phyloP scores from a whole-genome alignment of 2,888 invertebrate species.

The Dryadula phaetusa region DNA sequence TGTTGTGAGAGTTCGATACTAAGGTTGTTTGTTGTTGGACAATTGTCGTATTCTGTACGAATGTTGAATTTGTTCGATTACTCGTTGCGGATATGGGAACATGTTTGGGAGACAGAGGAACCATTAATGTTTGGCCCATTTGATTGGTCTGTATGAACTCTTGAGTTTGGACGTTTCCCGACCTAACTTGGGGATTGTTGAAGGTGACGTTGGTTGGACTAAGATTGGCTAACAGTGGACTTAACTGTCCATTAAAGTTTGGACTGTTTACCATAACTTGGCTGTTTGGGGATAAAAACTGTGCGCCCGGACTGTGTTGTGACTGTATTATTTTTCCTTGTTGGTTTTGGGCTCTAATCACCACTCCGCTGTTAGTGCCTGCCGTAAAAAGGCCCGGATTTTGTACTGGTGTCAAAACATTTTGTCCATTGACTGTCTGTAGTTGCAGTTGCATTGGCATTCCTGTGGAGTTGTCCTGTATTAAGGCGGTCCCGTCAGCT shows the following conservation, averaged over 20 bases:
- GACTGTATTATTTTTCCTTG: slow-evolving; percentile 88
- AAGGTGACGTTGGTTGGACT: slow-evolving; percentile 88
- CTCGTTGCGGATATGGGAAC: slow-evolving; percentile 81
- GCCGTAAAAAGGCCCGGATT: slow-evolving; percentile 86
- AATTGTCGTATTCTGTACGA: slow-evolving; percentile 93
- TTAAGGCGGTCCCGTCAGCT: slow-evolving; percentile 90
- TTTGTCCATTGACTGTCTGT: slow-evolving; percentile 92
- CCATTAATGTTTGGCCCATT: slow-evolving; percentile 89
- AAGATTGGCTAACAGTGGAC: slow-evolving; percentile 90
- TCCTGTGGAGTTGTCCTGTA: slow-evolving; percentile 87
- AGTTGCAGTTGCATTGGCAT: slow-evolving; percentile 90
- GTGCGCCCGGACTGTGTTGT: slow-evolving; percentile 87
- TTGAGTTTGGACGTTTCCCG: slow-evolving; percentile 86
- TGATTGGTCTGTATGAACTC: slow-evolving; percentile 89
- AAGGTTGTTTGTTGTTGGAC: slow-evolving; percentile 92
- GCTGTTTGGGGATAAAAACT: slow-evolving; percentile 89
- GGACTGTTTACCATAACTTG: slow-evolving; percentile 91
- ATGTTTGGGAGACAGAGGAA: slow-evolving; percentile 87
- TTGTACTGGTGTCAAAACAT: slow-evolving; percentile 89
- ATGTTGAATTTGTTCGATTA: slow-evolving; percentile 87
- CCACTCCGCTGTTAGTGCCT: slow-evolving; percentile 89
- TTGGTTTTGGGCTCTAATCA: slow-evolving; percentile 89
- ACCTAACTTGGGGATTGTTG: slow-evolving; percentile 80
- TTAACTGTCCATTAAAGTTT: slow-evolving; percentile 89
- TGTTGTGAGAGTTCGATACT: slow-evolving; percentile 87